These are phyloP conservation scores for Nannobrachium achirus DNA, from an alignment of 2,113 vertebrate species.

Conservation along the genomic window DNA sequence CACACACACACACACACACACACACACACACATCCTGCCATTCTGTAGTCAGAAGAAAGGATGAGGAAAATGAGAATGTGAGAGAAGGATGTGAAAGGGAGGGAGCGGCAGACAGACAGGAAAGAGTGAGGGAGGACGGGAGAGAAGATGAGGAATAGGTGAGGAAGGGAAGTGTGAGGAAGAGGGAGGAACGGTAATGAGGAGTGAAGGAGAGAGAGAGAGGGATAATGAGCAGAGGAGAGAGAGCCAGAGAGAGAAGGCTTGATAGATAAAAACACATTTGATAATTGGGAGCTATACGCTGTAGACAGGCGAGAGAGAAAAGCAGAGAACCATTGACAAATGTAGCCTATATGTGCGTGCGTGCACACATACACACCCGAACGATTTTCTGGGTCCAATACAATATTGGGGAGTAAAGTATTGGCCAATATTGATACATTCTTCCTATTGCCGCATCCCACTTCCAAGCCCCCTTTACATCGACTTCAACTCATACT, in stretches of 20 bases:
- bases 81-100: neutral
- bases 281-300: constrained; percentile 6
- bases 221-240: neutral
- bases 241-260: neutral
- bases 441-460: no score
- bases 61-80: neutral
- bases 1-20: no score
- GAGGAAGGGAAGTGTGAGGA: neutral
- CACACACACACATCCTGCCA: no score
- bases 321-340: no score
- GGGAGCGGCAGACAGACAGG: neutral
- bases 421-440: no score
- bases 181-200: neutral
- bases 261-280: neutral
- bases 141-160: neutral
- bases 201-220: neutral
- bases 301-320: constrained; percentile 3
- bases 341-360: no score
- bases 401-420: no score
- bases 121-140: neutral
- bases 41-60: neutral
- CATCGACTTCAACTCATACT: no score
- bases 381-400: no score
- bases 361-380: no score
- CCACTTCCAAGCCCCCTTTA: no score